Percentiles rank a stretch among this genome's conserved stretches.
Conservation (phyloP, 2,888 invertebrate species). For the Strigamia crassipes region DNA sequence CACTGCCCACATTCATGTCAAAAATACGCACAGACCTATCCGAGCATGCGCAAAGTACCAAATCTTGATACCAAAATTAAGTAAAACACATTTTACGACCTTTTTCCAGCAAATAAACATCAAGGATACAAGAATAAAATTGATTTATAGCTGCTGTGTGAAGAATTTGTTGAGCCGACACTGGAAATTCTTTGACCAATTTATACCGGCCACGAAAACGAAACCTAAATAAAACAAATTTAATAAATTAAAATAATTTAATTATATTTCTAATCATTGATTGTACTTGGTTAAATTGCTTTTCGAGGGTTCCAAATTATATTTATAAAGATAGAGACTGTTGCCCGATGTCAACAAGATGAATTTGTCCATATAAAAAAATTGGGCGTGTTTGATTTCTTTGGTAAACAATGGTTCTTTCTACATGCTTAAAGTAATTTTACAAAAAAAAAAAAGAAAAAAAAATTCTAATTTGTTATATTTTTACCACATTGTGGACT, state of each 20-base stretch:
- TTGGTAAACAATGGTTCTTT: slow-evolving; percentile 25
- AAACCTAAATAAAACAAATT: slow-evolving; percentile 43
- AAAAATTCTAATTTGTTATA: background rate
- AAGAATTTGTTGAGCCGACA: slow-evolving; percentile 36
- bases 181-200: slow-evolving; percentile 43
- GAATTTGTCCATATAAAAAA: slow-evolving; percentile 47
- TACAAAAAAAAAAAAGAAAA: background rate
- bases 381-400: slow-evolving; percentile 45
- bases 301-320: slow-evolving; percentile 26
- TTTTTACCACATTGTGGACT: background rate
- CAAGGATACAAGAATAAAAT: slow-evolving; percentile 46
- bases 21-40: slow-evolving; percentile 56
- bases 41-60: slow-evolving; percentile 57
- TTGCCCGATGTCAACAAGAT: slow-evolving; percentile 43
- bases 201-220: slow-evolving; percentile 39
- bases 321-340: slow-evolving; percentile 45
- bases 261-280: background rate
- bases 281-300: slow-evolving; percentile 28
- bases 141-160: slow-evolving; percentile 44
- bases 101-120: background rate
- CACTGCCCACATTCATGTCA: slow-evolving; percentile 57
- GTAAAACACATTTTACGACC: background rate
- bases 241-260: background rate
- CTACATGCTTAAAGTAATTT: background rate
- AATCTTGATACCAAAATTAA: slow-evolving; percentile 41